Evolutionary conservation across 1,140 invertebrate genomes (phyloP).

Genomic region (Heliconius himera): DNA sequence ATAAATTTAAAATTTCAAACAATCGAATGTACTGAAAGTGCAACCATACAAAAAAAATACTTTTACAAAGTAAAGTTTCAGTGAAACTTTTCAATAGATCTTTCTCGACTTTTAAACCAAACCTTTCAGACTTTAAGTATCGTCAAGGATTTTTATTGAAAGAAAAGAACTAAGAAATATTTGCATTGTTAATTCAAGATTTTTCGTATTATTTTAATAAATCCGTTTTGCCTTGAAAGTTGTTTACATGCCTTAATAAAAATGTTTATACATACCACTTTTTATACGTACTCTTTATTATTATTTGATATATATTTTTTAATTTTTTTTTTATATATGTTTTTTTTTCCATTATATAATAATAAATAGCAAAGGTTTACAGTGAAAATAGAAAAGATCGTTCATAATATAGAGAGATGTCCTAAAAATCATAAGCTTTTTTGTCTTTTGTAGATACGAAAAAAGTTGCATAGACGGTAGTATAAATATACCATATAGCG

Average conservation of each 20-base stretch:
- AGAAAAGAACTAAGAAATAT: neutral
- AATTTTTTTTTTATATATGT: too few relatives aligned
- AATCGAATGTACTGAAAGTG: neutral
- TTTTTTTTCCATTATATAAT: too few relatives aligned
- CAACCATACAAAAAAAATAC: neutral
- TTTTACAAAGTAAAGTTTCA: neutral
- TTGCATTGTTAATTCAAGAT: neutral
- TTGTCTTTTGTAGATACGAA: slow-evolving; percentile 83
- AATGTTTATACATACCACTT: too few relatives aligned
- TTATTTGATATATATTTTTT: too few relatives aligned
- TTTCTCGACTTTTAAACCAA: neutral
- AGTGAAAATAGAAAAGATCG: too few relatives aligned
- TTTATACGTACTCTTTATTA: too few relatives aligned
- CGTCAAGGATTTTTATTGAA: neutral
- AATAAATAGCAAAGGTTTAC: too few relatives aligned
- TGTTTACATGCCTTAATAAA: neutral
- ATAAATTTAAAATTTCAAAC: neutral
- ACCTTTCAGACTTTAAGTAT: neutral
- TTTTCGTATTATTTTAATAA: neutral
- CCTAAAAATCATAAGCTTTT: neutral
- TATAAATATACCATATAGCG: slow-evolving; percentile 93
- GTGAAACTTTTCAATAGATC: neutral
- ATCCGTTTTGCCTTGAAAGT: neutral
- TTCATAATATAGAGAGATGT: too few relatives aligned
- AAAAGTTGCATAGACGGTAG: slow-evolving; percentile 89